phyloP scores from a whole-genome alignment of 1,140 invertebrate species.

The Agrypnia vestita region DNA sequence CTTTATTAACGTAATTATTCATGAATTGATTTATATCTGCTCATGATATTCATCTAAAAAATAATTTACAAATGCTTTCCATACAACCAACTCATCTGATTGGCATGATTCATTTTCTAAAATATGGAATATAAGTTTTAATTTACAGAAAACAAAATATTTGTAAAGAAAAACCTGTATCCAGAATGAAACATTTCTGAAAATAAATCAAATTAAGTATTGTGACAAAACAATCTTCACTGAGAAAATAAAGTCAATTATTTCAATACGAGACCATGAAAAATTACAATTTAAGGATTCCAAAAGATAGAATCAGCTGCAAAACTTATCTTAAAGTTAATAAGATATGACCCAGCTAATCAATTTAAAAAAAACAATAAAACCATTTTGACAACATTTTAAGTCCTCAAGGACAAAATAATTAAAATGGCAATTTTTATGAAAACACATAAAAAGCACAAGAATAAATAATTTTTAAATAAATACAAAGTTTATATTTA shows the following conservation, averaged over 20 bases:
- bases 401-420: slow-evolving; percentile 45
- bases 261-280: slow-evolving; percentile 21
- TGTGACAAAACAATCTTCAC: slow-evolving; percentile 31
- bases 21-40: slow-evolving; percentile 47
- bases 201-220: slow-evolving; percentile 31
- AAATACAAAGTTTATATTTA: slow-evolving; percentile 40
- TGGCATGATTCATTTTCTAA: slow-evolving; percentile 30
- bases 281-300: slow-evolving; percentile 20
- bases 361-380: slow-evolving; percentile 52
- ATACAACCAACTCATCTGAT: slow-evolving; percentile 35
- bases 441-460: slow-evolving; percentile 40
- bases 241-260: slow-evolving; percentile 7
- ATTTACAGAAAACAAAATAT: slow-evolving; percentile 16
- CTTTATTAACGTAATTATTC: slow-evolving; percentile 58
- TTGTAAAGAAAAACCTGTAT: neutral
- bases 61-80: slow-evolving; percentile 57
- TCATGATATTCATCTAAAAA: slow-evolving; percentile 52
- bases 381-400: slow-evolving; percentile 60
- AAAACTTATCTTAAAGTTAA: slow-evolving; percentile 56
- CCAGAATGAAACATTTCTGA: neutral
- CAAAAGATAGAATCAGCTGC: slow-evolving; percentile 47
- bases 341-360: slow-evolving; percentile 55
- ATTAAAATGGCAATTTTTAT: slow-evolving; percentile 59
- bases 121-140: slow-evolving; percentile 29
- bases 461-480: slow-evolving; percentile 49